Evolutionary conservation across 2,797 vertebrate species (phyloP).

Genomic region (Melanotaenia nigrans): DNA sequence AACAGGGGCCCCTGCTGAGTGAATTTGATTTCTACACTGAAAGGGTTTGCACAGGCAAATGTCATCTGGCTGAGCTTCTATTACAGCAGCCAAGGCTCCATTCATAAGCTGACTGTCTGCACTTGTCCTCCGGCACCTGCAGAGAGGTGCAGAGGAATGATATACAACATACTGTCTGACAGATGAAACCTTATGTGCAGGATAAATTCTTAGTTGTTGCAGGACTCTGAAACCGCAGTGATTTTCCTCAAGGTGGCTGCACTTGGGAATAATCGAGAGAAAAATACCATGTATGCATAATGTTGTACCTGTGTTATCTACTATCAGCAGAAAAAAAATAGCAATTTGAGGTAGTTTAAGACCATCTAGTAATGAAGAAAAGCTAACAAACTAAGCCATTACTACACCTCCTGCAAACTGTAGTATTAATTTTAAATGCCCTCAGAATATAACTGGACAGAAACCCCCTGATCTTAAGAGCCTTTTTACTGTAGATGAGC

Average conservation of each 20-base stretch:
- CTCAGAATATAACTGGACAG: too few relatives aligned
- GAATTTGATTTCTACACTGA: slow-evolving; percentile 54
- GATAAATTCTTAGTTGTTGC: slow-evolving; percentile 14
- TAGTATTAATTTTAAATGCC: too few relatives aligned
- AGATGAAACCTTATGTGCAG: slow-evolving; percentile 1
- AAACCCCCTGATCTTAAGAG: too few relatives aligned
- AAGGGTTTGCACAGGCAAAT: slow-evolving; percentile 47
- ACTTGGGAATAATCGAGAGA: too few relatives aligned
- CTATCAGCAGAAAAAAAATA: too few relatives aligned
- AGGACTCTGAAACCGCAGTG: slow-evolving; percentile 8
- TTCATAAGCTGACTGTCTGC: slow-evolving; percentile 23
- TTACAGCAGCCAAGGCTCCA: slow-evolving; percentile 26
- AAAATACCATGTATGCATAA: too few relatives aligned
- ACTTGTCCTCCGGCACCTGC: slow-evolving; percentile 34
- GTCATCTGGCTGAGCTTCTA: slow-evolving; percentile 38
- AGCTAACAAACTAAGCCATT: too few relatives aligned
- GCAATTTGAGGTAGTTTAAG: too few relatives aligned
- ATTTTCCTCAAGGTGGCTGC: not conserved
- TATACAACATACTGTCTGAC: slow-evolving; percentile 1
- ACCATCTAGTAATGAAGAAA: too few relatives aligned
- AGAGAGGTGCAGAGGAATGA: slow-evolving; percentile 4
- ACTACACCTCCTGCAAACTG: too few relatives aligned
- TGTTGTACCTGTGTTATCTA: too few relatives aligned
- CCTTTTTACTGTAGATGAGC: too few relatives aligned
- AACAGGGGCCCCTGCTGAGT: slow-evolving; percentile 42